A percentile compares a stretch with the other conserved stretches of the same genome.
Evolutionary conservation across 2,797 vertebrate species (phyloP).

Genomic region (Malacoctenus gilli): DNA sequence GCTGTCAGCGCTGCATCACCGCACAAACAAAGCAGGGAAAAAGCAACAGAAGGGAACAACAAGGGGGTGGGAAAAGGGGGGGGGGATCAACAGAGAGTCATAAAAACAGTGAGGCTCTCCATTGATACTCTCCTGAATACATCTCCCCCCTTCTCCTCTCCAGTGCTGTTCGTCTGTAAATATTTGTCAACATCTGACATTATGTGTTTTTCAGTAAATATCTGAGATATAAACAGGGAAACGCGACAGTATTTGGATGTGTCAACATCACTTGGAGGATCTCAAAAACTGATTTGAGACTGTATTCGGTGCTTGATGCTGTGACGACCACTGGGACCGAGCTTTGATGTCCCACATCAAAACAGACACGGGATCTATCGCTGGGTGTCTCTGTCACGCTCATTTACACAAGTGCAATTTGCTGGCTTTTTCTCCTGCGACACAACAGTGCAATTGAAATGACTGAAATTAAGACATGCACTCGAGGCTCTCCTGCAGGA

Average conservation of each 20-base stretch:
- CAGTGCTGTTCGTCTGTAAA: slow-evolving; percentile 49
- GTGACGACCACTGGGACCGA: slow-evolving; percentile 39
- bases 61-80: not conserved
- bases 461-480: not conserved
- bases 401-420: slow-evolving; percentile 20
- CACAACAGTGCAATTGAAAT: not conserved
- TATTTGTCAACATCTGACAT: slow-evolving; percentile 54
- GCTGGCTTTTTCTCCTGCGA: not conserved
- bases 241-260: slow-evolving; percentile 56
- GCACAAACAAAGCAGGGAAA: slow-evolving; percentile 31
- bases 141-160: slow-evolving; percentile 22
- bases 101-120: slow-evolving; percentile 36
- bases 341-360: slow-evolving; percentile 59
- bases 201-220: slow-evolving; percentile 47
- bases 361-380: slow-evolving; percentile 48
- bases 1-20: slow-evolving; percentile 48
- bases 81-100: slow-evolving; percentile 13
- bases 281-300: slow-evolving; percentile 52
- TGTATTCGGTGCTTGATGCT: slow-evolving; percentile 36
- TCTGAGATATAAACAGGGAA: slow-evolving; percentile 44
- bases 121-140: slow-evolving; percentile 27
- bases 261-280: slow-evolving; percentile 61
- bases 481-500: not conserved
- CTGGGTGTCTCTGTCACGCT: slow-evolving; percentile 24
- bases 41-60: not conserved